phyloP scores from a whole-genome alignment of 1,140 invertebrate species.

The Heliconius hermathena region DNA sequence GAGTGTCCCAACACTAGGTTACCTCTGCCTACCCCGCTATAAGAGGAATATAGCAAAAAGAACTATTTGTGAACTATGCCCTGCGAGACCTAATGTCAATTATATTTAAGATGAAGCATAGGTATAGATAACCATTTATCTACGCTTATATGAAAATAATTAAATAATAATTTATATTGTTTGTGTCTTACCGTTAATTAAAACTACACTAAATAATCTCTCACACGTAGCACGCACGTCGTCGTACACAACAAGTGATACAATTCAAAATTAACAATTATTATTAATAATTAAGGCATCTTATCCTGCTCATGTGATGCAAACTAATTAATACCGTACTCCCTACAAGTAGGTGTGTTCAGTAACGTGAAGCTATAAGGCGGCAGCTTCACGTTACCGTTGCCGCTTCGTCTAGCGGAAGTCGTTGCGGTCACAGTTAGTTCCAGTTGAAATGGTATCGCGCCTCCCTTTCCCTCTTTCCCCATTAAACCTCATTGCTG shows the following conservation, averaged over 20 bases:
- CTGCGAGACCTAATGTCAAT: too few relatives aligned
- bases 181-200: not conserved
- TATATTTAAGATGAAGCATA: too few relatives aligned
- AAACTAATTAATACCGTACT: constrained; percentile 48
- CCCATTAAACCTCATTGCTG: constrained; percentile 62
- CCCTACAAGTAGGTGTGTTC: constrained; percentile 37
- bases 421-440: constrained; percentile 68
- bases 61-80: too few relatives aligned
- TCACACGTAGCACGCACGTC: not conserved
- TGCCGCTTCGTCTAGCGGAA: constrained; percentile 48
- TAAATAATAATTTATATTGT: not conserved
- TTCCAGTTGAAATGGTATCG: constrained; percentile 60
- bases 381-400: constrained; percentile 49
- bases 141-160: not conserved
- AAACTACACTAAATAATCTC: constrained; percentile 5
- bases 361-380: constrained; percentile 55
- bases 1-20: too few relatives aligned
- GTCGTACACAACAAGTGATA: constrained; percentile 30
- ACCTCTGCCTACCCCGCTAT: too few relatives aligned
- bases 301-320: constrained; percentile 42
- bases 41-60: too few relatives aligned
- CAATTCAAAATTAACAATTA: constrained; percentile 37
- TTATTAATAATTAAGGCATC: constrained; percentile 21
- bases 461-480: constrained; percentile 49
- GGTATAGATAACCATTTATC: not conserved